Evolutionary conservation across 2,797 vertebrate species (phyloP).

Genomic region (Acanthopagrus latus): DNA sequence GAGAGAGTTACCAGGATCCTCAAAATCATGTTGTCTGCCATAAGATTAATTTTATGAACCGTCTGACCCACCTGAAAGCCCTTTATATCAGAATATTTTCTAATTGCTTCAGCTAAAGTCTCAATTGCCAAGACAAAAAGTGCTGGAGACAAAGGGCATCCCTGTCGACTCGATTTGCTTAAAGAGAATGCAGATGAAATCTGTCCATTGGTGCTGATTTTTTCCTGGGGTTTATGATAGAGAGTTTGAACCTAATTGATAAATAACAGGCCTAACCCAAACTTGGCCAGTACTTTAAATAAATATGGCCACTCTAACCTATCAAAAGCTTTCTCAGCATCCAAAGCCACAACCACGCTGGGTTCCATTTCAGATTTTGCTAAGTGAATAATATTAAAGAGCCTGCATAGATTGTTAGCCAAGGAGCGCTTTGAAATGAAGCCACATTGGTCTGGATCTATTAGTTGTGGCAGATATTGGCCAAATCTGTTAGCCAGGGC

Average conservation of each 20-base stretch:
- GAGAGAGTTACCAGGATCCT: background rate
- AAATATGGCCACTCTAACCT: background rate
- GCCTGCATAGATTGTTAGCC: conserved; percentile 24
- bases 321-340: conserved; percentile 6
- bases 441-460: conserved; percentile 16
- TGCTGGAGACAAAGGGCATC: background rate
- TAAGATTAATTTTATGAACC: conserved; percentile 8
- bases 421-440: conserved; percentile 1
- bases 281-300: background rate
- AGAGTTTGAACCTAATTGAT: background rate
- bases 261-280: background rate
- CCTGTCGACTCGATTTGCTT: background rate
- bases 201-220: conserved; percentile 13
- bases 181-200: background rate
- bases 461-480: conserved; percentile 7
- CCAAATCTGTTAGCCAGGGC: conserved; percentile 4
- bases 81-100: conserved; percentile 11
- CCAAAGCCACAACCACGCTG: background rate
- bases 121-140: conserved; percentile 23
- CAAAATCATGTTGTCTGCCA: background rate
- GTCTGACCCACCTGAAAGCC: conserved; percentile 1
- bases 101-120: conserved; percentile 13
- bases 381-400: conserved; percentile 28
- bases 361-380: background rate
- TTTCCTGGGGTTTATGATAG: background rate